Evolutionary conservation across 2,888 invertebrate species (phyloP), one percentile per base, ranked within the genome.

Genomic region (Entomobrya proxima): DNA sequence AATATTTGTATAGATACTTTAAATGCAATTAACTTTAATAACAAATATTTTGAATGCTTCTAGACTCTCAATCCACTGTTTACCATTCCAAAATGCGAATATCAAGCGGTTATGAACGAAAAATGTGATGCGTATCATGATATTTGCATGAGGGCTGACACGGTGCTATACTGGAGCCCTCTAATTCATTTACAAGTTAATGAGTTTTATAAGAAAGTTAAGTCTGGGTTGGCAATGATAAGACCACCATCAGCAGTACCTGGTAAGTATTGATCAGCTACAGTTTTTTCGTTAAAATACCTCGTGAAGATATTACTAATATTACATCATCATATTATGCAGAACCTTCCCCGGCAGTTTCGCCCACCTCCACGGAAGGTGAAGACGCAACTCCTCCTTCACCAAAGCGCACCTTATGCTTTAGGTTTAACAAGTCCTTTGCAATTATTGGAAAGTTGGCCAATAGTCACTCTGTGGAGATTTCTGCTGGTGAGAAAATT

Each of bases 111-210:
- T 13, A 85, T 80, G 79, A 85, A 79, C 37, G 85, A 85, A 30
- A 85, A 85, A 50, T 37, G 30, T 15, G 85, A 85, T 18, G 74
- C 85, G 7, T 85, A 85, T 44, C 85, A 85, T 64, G 88, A 90
- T 9, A 55, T 89, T 32, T 78, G 80, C 30, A 79, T 89, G 84
- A 78, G 85, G 24, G 86, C 88, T 0, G 89, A 88, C 58, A 89
- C 89, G 9, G 83, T 88, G 11, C 79, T 90, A 18, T 90, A 89
- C 72, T 90, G 90, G 90, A 90, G 89, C 86, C 89, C 90, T 2
- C 75, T 90, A 11, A 78, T 90, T 2, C 90, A 90, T 64, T 64
- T 89, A 21, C 90, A 90, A 86, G 55, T 90, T 5, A 84, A 80
- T 1, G 86, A 90, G 9, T 89, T 90, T 77, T 77, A 58, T n/a